phyloP scores from a whole-genome alignment of 2,113 vertebrate species.

The Dipodomys merriami region DNA sequence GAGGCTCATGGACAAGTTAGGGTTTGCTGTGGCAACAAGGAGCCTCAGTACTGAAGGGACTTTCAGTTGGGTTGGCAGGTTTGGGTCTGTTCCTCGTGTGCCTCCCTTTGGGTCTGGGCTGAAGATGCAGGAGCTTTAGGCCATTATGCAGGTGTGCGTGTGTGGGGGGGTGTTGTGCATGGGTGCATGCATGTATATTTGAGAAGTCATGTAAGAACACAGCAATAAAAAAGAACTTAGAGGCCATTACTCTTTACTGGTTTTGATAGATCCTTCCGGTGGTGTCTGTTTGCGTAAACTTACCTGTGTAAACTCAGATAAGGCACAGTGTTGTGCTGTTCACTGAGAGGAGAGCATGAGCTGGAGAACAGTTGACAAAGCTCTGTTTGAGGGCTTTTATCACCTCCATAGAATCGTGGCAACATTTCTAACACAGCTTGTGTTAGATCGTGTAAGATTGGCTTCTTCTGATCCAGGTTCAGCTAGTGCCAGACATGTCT shows the following conservation, averaged over 20 bases:
- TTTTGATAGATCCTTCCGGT: background rate
- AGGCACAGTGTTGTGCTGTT: background rate
- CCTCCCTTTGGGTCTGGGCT: background rate
- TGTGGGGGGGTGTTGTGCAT: background rate
- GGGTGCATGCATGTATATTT: background rate
- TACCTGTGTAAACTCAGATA: background rate
- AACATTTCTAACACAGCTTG: background rate
- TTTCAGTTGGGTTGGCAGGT: background rate
- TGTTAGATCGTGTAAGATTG: background rate
- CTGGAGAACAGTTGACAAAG: background rate
- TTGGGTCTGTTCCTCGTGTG: background rate
- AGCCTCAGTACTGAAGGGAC: background rate
- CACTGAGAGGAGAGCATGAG: background rate
- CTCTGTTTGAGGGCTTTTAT: background rate
- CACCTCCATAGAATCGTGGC: background rate
- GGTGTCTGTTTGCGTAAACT: background rate
- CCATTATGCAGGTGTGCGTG: no score
- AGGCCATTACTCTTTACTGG: background rate
- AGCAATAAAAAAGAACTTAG: background rate
- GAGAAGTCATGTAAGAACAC: background rate
- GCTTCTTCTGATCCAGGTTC: accelerated
- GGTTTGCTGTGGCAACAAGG: background rate
- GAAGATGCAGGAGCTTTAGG: background rate
- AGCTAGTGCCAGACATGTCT: accelerated
- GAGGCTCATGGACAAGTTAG: background rate